Evolutionary conservation across 2,797 vertebrate genomes (phyloP).

Genomic region (Phataginus tricuspis): DNA sequence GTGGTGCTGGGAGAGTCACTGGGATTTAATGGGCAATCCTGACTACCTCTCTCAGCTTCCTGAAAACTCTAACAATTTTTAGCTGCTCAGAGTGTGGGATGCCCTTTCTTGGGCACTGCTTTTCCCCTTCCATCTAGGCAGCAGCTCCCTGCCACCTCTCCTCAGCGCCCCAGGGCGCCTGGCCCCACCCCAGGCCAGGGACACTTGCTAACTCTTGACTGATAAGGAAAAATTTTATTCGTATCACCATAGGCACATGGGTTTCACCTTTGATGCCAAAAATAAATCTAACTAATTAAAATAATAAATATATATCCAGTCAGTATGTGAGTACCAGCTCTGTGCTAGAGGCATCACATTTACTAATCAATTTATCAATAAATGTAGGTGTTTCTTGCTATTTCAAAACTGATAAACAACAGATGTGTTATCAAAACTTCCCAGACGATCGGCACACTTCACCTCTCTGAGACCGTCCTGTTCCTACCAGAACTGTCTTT

Average conservation of each 20-base stretch:
- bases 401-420: neutral
- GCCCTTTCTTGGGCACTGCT: neutral
- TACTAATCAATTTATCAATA: neutral
- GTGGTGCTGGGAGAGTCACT: neutral
- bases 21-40: constrained; percentile 46
- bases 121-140: neutral
- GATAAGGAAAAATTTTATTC: neutral
- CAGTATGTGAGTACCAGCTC: neutral
- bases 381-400: neutral
- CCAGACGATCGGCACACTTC: neutral
- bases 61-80: neutral
- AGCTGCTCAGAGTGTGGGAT: neutral
- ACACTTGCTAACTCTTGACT: neutral
- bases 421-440: neutral
- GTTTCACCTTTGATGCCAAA: neutral
- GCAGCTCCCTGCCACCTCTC: neutral
- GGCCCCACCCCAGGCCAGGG: neutral
- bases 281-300: constrained; percentile 10
- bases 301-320: neutral
- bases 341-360: neutral
- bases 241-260: neutral
- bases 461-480: neutral
- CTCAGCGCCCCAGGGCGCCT: neutral
- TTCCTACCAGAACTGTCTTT: neutral
- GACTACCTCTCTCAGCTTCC: constrained; percentile 9